Conservation (phyloP, 2,888 invertebrate species). For the Acanthosoma haemorrhoidale region DNA sequence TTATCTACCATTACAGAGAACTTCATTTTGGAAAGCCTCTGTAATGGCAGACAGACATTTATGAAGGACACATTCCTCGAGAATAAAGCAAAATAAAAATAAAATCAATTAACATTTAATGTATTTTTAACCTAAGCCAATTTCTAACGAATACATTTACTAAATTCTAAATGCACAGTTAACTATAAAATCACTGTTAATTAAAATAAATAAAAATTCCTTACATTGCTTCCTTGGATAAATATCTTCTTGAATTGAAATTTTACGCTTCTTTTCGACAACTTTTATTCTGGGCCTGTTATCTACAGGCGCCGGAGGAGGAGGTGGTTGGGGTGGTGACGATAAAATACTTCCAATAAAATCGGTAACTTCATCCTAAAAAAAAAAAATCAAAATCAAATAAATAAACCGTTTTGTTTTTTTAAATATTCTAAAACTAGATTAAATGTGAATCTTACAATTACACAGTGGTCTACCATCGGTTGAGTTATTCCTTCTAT, state of each 20-base stretch:
- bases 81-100: no score
- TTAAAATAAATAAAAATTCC: not conserved
- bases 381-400: not conserved
- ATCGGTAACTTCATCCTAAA: conserved; percentile 60
- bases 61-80: no score
- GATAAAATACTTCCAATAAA: conserved; percentile 48
- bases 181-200: not conserved
- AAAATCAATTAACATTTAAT: no score
- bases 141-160: no score
- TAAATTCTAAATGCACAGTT: not conserved
- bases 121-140: no score
- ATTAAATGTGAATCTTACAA: conserved; percentile 49
- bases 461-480: conserved; percentile 70
- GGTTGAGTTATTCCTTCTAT: conserved; percentile 71
- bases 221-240: conserved; percentile 28
- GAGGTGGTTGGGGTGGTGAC: conserved; percentile 17
- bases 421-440: no score
- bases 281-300: conserved; percentile 29
- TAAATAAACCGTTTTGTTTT: not conserved
- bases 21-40: no score
- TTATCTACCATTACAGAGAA: no score
- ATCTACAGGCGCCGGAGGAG: not conserved
- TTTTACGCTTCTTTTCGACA: conserved; percentile 37
- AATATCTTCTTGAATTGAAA: conserved; percentile 27
- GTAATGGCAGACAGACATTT: no score